Conservation (phyloP, 37 sponge, comb jelly and placozoan species). For the Oopsacas minuta region DNA sequence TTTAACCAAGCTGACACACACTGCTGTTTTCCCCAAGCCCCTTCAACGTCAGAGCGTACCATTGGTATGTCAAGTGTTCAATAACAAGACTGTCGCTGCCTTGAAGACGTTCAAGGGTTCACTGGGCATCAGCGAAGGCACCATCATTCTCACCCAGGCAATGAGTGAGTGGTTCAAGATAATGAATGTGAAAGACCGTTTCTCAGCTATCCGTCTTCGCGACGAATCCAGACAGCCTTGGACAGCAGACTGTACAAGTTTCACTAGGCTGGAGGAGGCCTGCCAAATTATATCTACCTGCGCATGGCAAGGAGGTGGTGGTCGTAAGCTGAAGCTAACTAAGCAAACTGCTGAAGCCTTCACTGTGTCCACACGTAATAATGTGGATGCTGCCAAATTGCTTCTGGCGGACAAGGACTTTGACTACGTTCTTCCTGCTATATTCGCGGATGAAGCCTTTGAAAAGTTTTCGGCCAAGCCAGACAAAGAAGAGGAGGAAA, state of each 20-base stretch:
- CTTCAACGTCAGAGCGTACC: conserved; percentile 18
- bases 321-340: conserved; percentile 14
- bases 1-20: conserved; percentile 19
- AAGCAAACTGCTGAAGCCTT: conserved; percentile 17
- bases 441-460: conserved; percentile 18
- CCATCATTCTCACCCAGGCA: conserved; percentile 15
- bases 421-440: conserved; percentile 19
- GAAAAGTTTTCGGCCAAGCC: conserved; percentile 8
- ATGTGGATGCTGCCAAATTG: conserved; percentile 17
- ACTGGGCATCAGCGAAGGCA: conserved; percentile 19
- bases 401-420: conserved; percentile 17
- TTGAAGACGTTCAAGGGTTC: conserved; percentile 17
- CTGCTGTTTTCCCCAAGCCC: conserved; percentile 7
- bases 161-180: conserved; percentile 20
- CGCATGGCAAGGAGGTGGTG: conserved; percentile 19
- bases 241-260: conserved; percentile 19
- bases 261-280: conserved; percentile 19
- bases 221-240: conserved; percentile 20
- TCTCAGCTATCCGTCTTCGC: conserved; percentile 19
- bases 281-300: conserved; percentile 20
- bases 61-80: conserved; percentile 16
- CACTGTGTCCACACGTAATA: conserved; percentile 16
- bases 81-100: conserved; percentile 19
- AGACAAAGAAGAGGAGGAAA: conserved; percentile 15
- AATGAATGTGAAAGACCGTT: conserved; percentile 17